phyloP scores from a whole-genome alignment of 2,113 vertebrate species.

The Australoheros scitulus region DNA sequence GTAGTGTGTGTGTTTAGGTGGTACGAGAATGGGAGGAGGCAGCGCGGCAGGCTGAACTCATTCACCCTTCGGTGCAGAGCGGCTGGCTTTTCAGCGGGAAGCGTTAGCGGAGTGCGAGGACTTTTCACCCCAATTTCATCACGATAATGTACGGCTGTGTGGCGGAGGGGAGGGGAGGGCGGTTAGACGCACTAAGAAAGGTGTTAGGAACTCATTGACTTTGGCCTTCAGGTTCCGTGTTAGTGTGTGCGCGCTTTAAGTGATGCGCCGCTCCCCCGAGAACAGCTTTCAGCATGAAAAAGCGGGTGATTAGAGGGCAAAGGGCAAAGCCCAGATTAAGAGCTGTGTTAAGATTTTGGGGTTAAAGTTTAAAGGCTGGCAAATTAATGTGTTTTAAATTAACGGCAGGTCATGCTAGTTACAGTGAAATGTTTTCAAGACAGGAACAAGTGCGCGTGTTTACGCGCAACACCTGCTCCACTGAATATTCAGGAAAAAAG shows the following conservation, averaged over 20 bases:
- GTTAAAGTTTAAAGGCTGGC: conserved; percentile 41
- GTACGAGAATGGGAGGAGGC: conserved; percentile 38
- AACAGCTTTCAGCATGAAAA: neutral
- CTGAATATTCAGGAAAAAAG: conserved; percentile 24
- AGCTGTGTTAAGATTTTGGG: neutral
- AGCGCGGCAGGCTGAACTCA: conserved; percentile 55
- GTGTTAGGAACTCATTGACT: conserved; percentile 57
- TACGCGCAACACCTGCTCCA: conserved; percentile 23
- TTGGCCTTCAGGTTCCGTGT: conserved; percentile 37
- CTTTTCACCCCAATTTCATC: conserved; percentile 71
- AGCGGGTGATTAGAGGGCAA: conserved; percentile 28
- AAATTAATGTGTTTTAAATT: conserved; percentile 43
- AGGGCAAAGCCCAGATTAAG: conserved; percentile 5
- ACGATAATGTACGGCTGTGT: conserved; percentile 40
- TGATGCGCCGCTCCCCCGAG: neutral
- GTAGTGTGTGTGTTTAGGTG: conserved; percentile 29
- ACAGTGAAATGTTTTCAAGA: neutral
- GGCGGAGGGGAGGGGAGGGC: conserved; percentile 13
- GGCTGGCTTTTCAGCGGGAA: conserved; percentile 44
- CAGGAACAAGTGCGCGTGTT: neutral
- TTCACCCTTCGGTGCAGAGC: conserved; percentile 57
- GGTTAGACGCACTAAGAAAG: conserved; percentile 21
- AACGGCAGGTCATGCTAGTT: conserved; percentile 12
- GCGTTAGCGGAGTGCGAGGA: conserved; percentile 31
- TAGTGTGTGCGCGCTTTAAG: neutral